A percentile compares a stretch with the other conserved stretches of the same genome.
These are phyloP conservation scores for Papilio elwesi DNA, from an alignment of 2,888 invertebrate genomes.

Conservation along the genomic window DNA sequence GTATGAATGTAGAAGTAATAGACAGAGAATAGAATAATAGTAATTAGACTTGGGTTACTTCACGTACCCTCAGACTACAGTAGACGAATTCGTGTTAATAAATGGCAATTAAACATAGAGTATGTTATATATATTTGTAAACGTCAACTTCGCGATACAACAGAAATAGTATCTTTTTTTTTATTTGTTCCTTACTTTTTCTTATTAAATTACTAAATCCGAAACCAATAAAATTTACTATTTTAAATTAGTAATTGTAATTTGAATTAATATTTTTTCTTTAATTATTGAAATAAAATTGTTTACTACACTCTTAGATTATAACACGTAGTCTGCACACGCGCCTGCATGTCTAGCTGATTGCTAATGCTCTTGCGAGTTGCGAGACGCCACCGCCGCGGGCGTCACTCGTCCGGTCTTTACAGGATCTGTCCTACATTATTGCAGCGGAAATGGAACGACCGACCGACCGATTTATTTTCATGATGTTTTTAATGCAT, in stretches of 20 bases:
- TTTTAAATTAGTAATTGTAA: too few relatives aligned
- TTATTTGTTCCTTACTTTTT: too few relatives aligned
- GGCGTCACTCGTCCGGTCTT: constrained; percentile 30
- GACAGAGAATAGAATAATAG: too few relatives aligned
- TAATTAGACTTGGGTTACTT: background rate
- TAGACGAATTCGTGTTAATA: too few relatives aligned
- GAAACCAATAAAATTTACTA: background rate
- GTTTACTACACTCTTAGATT: background rate
- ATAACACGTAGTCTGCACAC: background rate
- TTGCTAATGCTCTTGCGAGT: constrained; percentile 15
- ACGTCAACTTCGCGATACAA: too few relatives aligned
- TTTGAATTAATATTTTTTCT: too few relatives aligned
- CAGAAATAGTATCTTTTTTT: too few relatives aligned
- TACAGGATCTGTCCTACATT: constrained; percentile 25
- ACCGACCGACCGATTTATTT: constrained; percentile 5
- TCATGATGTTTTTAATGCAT: background rate
- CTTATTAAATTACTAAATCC: too few relatives aligned
- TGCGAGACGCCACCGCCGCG: background rate
- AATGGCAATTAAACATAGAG: background rate
- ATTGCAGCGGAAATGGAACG: constrained; percentile 5
- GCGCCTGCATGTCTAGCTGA: background rate
- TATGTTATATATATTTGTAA: background rate
- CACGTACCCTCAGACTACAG: background rate
- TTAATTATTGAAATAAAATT: too few relatives aligned
- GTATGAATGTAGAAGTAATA: too few relatives aligned